phyloP scores from a whole-genome alignment of 1,140 invertebrate genomes.

The Helicoverpa armigera region DNA sequence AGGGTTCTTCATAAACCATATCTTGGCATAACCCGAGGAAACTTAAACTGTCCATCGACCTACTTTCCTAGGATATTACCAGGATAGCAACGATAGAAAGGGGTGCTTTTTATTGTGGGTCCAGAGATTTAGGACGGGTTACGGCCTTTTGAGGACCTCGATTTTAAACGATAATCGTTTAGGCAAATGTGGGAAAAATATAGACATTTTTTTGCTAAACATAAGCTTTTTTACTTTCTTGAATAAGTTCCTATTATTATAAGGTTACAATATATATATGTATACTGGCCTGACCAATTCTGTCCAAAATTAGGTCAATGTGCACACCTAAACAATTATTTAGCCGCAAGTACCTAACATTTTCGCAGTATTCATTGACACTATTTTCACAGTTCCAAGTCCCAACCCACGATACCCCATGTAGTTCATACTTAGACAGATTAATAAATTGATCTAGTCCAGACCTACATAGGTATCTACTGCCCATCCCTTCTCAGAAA shows the following conservation, averaged over 20 bases:
- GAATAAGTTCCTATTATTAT: no score
- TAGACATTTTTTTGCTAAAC: neutral
- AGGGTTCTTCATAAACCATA: slow-evolving; percentile 27
- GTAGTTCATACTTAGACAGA: neutral
- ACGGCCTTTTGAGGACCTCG: slow-evolving; percentile 38
- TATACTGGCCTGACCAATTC: no score
- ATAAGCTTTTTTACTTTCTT: neutral
- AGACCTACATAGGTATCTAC: neutral
- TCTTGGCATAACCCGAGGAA: slow-evolving; percentile 15
- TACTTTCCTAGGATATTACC: slow-evolving; percentile 32
- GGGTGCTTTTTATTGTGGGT: slow-evolving; percentile 34
- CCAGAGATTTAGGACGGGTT: slow-evolving; percentile 45
- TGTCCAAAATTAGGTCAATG: no score
- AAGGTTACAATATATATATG: no score
- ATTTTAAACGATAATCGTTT: slow-evolving; percentile 30
- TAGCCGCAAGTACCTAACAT: no score
- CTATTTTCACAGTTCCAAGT: neutral
- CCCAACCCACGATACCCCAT: neutral
- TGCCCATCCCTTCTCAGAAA: slow-evolving; percentile 16
- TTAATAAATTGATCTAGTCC: slow-evolving; percentile 28
- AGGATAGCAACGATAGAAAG: slow-evolving; percentile 27
- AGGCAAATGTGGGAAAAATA: neutral
- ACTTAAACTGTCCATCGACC: slow-evolving; percentile 36
- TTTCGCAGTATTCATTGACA: no score
- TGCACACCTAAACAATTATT: no score